A percentile compares a stretch with the other conserved stretches of the same genome.
Conservation (phyloP, 2,888 invertebrate genomes). For the Loripinus fragilis region DNA sequence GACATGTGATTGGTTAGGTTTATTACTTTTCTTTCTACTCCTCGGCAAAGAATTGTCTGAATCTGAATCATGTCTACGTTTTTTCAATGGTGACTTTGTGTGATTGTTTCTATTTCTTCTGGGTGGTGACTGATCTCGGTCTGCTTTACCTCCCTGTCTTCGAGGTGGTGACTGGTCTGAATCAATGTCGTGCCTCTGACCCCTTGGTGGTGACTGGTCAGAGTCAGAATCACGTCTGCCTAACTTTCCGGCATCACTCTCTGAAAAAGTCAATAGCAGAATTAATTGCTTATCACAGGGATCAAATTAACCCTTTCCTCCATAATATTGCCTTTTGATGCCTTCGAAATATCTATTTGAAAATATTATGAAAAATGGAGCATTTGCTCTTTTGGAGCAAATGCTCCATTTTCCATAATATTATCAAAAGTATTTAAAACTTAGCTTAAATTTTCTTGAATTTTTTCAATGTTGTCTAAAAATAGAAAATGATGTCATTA, state of each 20-base stretch:
- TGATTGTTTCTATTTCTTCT: conserved; percentile 87
- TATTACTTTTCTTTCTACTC: conserved; percentile 69
- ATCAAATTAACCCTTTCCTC: too few relatives aligned
- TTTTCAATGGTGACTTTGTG: conserved; percentile 30
- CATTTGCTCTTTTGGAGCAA: too few relatives aligned
- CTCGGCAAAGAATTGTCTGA: conserved; percentile 78
- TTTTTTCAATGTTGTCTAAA: too few relatives aligned
- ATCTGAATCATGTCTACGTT: conserved; percentile 88
- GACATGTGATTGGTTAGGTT: conserved; percentile 73
- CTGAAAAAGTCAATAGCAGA: background rate
- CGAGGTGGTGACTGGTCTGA: conserved; percentile 81
- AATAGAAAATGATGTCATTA: too few relatives aligned
- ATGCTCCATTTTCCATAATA: too few relatives aligned
- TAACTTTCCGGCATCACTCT: conserved; percentile 56
- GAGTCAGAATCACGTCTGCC: conserved; percentile 77
- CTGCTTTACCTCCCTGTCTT: conserved; percentile 61
- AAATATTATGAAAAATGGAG: too few relatives aligned
- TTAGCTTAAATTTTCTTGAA: too few relatives aligned
- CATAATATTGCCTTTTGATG: too few relatives aligned
- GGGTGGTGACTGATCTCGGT: too few relatives aligned
- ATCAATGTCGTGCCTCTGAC: conserved; percentile 75
- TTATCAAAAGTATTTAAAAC: too few relatives aligned
- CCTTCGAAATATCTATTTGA: too few relatives aligned
- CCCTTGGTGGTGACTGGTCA: conserved; percentile 81
- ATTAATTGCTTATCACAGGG: too few relatives aligned